Evolutionary conservation across 2,113 vertebrate genomes (phyloP).

Genomic region (Xenopus laevis): DNA sequence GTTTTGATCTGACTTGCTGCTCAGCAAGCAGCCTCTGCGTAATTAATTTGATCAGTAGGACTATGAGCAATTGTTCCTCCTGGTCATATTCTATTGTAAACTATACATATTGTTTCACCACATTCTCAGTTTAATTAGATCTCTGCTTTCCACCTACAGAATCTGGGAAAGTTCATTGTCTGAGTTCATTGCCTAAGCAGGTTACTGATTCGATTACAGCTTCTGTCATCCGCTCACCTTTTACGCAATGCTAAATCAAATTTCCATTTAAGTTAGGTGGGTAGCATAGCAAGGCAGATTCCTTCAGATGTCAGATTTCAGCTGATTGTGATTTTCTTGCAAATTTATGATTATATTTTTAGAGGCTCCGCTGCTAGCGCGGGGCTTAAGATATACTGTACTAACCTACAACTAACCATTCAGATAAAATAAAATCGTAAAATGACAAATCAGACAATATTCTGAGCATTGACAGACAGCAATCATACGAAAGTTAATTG

Average conservation of each 20-base stretch:
- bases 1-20: conserved; percentile 2
- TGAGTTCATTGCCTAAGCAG: conserved; percentile 30
- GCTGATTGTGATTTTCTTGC: too few relatives aligned
- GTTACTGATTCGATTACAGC: conserved; percentile 36
- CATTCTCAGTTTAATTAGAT: conserved; percentile 38
- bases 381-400: too few relatives aligned
- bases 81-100: conserved; percentile 34
- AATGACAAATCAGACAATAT: too few relatives aligned
- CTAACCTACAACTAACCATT: too few relatives aligned
- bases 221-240: conserved; percentile 8
- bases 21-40: conserved; percentile 1
- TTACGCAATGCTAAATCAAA: conserved; percentile 16
- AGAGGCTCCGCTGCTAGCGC: too few relatives aligned
- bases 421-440: too few relatives aligned
- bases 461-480: too few relatives aligned
- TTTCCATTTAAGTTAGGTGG: conserved; percentile 14
- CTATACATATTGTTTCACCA: conserved; percentile 22
- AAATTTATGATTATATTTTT: too few relatives aligned
- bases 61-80: conserved; percentile 4
- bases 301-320: too few relatives aligned
- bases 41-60: not conserved
- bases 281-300: not conserved
- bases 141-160: conserved; percentile 31
- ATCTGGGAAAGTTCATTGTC: conserved; percentile 36
- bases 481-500: too few relatives aligned